Base-by-base conservation (phyloP, 2,113 vertebrate species). In the Aphelocoma coerulescens region DNA sequence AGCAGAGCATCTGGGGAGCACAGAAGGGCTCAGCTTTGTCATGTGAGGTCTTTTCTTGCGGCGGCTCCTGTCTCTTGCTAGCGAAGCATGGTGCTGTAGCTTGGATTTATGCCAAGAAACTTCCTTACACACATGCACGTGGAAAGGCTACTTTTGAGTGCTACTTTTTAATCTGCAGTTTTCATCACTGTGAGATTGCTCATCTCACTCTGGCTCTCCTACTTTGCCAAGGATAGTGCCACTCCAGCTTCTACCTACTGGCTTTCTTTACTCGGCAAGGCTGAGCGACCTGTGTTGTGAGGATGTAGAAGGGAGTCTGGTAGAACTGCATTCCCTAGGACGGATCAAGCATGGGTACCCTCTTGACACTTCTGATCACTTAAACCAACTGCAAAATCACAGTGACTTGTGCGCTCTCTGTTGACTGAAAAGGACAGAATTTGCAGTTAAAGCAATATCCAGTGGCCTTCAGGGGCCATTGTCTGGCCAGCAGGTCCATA, bases 101-200 rank as follows among this genome's bases (percentile, higher is more conserved):
- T 73, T 22, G 33, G 55, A 49, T 58, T 89, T 81, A 58, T 5
- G 6, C 0, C 3, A 35, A 58, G 28, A n/a, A 88, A 71, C 12
- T 84, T 28, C 16, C 13, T 48, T 33, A 39, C 5, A 35, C 4
- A 5, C 5, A 13, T 13, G 7, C 4, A 7, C 4, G 8, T 28
- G 39, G 26, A n/a, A 91, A 65, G 19, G 7, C 16, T 58, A 12
- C 17, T 49, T 78, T 73, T 37, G 58, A 10, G 28, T 54, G 14
- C 13, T 43, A 21, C 12, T n/a, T 57, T 58, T 55, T 67, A 30
- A 51, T 9, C 15, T n/a, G 46, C 52, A 46, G 61, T 30, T 3
- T 0, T 28, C 6, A 0, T 24, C 46, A 17, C 44, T 5, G 0
- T 18, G 55, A 57, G 37, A 24, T 10, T 74, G 30, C 9, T n/a